phyloP scores from a whole-genome alignment of 2,113 vertebrate genomes.

The Aramus guarauna region DNA sequence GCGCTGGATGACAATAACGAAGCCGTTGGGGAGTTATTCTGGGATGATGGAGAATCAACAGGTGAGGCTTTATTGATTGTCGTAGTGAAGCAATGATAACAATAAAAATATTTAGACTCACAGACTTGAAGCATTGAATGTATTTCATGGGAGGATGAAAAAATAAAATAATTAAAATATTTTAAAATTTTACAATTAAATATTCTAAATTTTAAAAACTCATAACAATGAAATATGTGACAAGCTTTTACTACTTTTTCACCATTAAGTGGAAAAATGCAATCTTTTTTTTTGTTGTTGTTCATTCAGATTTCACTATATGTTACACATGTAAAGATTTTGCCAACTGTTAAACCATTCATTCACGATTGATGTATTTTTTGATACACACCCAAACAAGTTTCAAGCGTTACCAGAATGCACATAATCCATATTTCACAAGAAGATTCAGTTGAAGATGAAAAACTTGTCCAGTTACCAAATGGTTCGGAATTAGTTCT shows the following conservation, averaged over 20 bases:
- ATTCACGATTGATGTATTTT: too few species aligned
- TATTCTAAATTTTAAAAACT: background rate
- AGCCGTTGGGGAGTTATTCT: slow-evolving; percentile 87
- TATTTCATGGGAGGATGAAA: background rate
- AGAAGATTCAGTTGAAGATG: too few species aligned
- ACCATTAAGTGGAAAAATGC: background rate
- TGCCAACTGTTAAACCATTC: too few species aligned
- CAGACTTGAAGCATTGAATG: too few species aligned
- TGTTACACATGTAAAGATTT: background rate
- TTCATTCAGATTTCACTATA: background rate
- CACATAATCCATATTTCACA: background rate
- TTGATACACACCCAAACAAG: background rate
- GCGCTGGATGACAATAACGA: slow-evolving; percentile 77
- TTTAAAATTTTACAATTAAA: background rate
- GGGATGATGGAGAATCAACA: slow-evolving; percentile 89
- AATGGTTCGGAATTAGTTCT: background rate
- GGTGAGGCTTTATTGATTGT: slow-evolving; percentile 52
- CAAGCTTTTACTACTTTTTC: background rate
- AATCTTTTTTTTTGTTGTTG: too few species aligned
- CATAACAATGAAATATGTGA: too few species aligned
- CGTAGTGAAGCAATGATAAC: background rate
- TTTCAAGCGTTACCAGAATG: background rate
- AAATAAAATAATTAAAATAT: background rate
- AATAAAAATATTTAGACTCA: background rate
- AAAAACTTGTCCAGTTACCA: too few species aligned